A percentile compares a stretch with the other conserved stretches of the same genome.
Evolutionary conservation across 2,888 invertebrate genomes (phyloP).

Genomic region (Limnephilus marmoratus): DNA sequence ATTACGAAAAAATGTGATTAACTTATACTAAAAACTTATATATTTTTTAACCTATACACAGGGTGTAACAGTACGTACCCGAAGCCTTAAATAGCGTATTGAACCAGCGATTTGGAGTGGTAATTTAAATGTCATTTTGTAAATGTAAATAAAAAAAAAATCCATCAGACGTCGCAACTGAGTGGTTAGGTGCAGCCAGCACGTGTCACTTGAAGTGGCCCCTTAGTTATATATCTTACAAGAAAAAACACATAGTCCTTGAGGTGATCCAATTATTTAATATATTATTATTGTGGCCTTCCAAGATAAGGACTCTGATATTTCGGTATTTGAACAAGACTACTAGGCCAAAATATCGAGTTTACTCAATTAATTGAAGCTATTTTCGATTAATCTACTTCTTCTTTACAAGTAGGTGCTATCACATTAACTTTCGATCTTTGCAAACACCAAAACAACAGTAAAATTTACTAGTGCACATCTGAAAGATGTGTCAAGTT

Average conservation of each 20-base stretch:
- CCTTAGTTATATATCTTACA: not conserved
- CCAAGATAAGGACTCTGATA: not conserved
- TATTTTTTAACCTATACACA: no score
- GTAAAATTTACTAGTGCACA: not conserved
- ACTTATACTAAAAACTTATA: no score
- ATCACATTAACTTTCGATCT: not conserved
- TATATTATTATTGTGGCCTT: not conserved
- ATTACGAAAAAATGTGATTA: no score
- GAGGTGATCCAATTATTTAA: no score
- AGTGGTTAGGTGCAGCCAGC: no score
- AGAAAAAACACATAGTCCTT: not conserved
- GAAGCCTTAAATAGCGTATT: no score
- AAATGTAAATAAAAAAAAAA: no score
- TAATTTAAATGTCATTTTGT: no score
- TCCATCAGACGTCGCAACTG: no score
- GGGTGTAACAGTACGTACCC: no score
- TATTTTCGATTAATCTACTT: not conserved
- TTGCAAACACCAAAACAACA: not conserved
- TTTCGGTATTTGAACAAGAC: not conserved
- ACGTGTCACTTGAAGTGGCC: no score
- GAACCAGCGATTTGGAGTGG: no score
- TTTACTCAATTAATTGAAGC: not conserved
- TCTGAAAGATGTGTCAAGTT: not conserved
- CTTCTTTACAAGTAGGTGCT: not conserved
- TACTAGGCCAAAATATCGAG: not conserved